Evolutionary conservation across 2,113 vertebrate genomes (phyloP).

Genomic region (Collichthys lucidus): DNA sequence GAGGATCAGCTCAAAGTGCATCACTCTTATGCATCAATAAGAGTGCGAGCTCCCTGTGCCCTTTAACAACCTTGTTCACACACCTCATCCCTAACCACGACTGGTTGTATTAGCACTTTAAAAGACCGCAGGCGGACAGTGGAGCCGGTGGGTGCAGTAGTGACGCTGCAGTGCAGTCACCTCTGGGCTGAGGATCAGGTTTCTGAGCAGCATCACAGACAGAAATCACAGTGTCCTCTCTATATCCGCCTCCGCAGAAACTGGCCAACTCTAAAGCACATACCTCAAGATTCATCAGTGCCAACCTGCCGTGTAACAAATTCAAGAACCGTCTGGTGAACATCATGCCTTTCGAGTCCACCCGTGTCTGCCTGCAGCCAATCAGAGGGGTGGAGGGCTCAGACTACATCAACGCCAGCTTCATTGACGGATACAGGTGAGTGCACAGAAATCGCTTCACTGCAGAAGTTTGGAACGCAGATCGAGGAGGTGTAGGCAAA

Average conservation of each 20-base stretch:
- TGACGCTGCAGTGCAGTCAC: constrained; percentile 2
- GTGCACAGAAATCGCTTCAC: constrained; percentile 15
- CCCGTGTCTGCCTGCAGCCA: constrained; percentile 93
- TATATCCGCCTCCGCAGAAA: constrained; percentile 79
- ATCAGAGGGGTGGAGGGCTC: constrained; percentile 97
- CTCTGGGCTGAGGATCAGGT: not conserved
- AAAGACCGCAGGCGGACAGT: not conserved
- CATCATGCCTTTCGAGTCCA: constrained; percentile 96
- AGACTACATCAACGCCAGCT: constrained; percentile 98
- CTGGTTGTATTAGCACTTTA: constrained; percentile 13
- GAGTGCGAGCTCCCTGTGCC: not conserved
- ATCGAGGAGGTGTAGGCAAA: not conserved
- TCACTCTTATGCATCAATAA: constrained; percentile 9
- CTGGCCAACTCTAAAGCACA: constrained; percentile 95
- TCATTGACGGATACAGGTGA: constrained; percentile 96
- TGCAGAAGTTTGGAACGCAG: not conserved
- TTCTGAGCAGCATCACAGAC: not conserved
- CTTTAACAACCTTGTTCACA: constrained; percentile 21
- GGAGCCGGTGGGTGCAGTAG: not conserved
- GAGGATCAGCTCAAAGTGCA: constrained; percentile 11
- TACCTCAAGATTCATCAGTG: constrained; percentile 96
- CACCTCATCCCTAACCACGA: not conserved
- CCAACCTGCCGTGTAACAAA: constrained; percentile 97
- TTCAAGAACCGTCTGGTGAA: constrained; percentile 98
- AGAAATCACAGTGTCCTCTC: not conserved